These are phyloP conservation scores for Eilema sororculum DNA, from an alignment of 2,888 invertebrate species.

Conservation along the genomic window DNA sequence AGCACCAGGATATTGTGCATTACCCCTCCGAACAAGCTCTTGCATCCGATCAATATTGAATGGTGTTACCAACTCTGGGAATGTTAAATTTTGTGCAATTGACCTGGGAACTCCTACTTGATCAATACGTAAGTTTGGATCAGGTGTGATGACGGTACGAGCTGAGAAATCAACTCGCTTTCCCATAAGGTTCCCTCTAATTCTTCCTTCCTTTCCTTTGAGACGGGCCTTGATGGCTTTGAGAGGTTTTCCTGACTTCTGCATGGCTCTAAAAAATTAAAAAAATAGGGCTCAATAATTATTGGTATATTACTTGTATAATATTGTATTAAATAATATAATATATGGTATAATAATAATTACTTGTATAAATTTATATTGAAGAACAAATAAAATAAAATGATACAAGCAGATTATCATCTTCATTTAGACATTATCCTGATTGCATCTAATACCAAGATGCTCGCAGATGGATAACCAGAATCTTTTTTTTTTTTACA, in stretches of 20 bases:
- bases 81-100: conserved; percentile 99
- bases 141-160: conserved; percentile 98
- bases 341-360: too few relatives aligned
- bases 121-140: conserved; percentile 97
- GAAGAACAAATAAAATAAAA: too few relatives aligned
- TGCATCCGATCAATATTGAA: conserved; percentile 98
- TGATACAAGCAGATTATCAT: too few relatives aligned
- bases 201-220: conserved; percentile 99
- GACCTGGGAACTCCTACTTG: conserved; percentile 99
- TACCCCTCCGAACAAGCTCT: conserved; percentile 97
- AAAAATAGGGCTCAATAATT: not conserved
- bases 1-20: conserved; percentile 99
- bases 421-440: too few relatives aligned
- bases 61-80: conserved; percentile 99
- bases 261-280: conserved; percentile 93
- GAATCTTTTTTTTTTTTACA: too few relatives aligned
- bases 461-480: too few relatives aligned
- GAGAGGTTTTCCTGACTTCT: conserved; percentile 99
- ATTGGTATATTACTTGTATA: not conserved
- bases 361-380: too few relatives aligned
- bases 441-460: too few relatives aligned
- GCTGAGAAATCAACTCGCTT: conserved; percentile 99
- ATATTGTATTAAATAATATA: too few relatives aligned
- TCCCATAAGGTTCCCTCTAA: conserved; percentile 99
- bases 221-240: conserved; percentile 98